Evolutionary conservation across 2,888 invertebrate genomes (phyloP).

Genomic region (Allygus modestus): DNA sequence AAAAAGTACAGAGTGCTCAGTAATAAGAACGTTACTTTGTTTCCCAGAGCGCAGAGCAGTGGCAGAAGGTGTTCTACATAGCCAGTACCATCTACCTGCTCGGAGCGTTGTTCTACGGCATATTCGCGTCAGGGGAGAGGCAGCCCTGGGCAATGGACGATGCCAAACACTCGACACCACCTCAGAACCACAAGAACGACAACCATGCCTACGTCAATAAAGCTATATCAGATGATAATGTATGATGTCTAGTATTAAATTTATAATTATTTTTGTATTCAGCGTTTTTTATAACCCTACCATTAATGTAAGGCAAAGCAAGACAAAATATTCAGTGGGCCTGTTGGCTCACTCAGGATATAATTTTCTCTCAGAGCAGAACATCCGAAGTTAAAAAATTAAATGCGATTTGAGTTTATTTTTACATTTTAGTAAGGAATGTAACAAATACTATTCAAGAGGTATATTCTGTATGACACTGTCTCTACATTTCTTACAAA

Average conservation of each 20-base stretch:
- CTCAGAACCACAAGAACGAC: conserved; percentile 33
- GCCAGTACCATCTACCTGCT: conserved; percentile 88
- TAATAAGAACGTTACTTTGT: background rate
- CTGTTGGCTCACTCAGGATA: too few relatives aligned
- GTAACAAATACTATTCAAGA: too few relatives aligned
- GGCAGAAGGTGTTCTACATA: conserved; percentile 92
- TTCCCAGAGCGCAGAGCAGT: conserved; percentile 84
- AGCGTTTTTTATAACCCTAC: background rate
- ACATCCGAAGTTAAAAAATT: too few relatives aligned
- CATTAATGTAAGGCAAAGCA: too few relatives aligned
- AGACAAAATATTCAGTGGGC: too few relatives aligned
- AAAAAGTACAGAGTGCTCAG: too few relatives aligned
- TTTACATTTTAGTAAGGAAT: too few relatives aligned
- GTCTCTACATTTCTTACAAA: too few relatives aligned
- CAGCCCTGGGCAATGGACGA: conserved; percentile 87
- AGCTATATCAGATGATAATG: conserved; percentile 49
- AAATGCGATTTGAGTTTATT: too few relatives aligned
- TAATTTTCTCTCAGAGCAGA: too few relatives aligned
- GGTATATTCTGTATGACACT: too few relatives aligned
- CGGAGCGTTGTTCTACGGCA: conserved; percentile 91
- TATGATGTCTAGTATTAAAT: conserved; percentile 14
- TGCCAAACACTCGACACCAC: conserved; percentile 22
- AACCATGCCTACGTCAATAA: conserved; percentile 58
- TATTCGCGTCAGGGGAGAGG: conserved; percentile 87
- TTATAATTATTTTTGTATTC: background rate